Conservation (phyloP, 1,140 invertebrate genomes). For the Monomorium pharaonis region DNA sequence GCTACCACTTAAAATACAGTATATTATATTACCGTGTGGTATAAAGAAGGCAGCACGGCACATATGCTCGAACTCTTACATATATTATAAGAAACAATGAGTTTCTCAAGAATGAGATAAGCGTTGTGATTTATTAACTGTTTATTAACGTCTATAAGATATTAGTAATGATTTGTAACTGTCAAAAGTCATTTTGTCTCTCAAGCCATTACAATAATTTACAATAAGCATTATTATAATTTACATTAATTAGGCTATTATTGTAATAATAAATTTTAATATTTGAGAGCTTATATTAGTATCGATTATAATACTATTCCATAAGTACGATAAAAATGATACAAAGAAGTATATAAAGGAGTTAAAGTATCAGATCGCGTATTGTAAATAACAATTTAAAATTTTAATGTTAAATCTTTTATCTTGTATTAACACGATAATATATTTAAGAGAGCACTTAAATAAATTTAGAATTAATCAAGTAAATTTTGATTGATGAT, state of each 20-base stretch:
- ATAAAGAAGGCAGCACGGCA: not conserved
- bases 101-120: not conserved
- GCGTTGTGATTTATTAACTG: not conserved
- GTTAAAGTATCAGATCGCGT: not conserved
- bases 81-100: slow-evolving; percentile 19
- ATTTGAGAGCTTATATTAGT: not conserved
- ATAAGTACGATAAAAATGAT: not conserved
- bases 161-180: slow-evolving; percentile 13
- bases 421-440: not conserved
- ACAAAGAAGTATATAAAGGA: not conserved
- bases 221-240: no score
- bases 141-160: not conserved
- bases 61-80: no score
- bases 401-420: not conserved
- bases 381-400: not conserved
- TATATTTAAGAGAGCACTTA: not conserved
- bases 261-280: not conserved
- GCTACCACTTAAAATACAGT: slow-evolving; percentile 4
- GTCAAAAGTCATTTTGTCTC: slow-evolving; percentile 19
- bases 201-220: slow-evolving; percentile 1
- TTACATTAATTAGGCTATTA: slow-evolving; percentile 2
- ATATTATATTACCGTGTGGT: not conserved
- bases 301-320: not conserved
- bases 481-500: not conserved
- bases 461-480: not conserved